These are phyloP conservation scores for Austrolebias charrua DNA, from an alignment of 2,797 vertebrate genomes.

Conservation along the genomic window DNA sequence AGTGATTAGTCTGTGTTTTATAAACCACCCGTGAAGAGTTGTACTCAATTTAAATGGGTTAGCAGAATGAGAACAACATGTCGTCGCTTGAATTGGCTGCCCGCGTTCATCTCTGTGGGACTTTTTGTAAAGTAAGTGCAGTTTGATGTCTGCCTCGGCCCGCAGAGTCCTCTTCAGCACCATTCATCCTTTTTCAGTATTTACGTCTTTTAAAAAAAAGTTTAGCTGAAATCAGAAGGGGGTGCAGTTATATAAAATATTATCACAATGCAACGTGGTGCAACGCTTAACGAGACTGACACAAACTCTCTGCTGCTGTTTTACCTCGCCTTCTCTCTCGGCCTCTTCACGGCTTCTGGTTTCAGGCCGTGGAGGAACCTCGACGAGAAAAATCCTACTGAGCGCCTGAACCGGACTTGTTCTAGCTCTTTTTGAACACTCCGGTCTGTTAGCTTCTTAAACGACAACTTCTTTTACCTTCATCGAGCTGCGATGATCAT, in stretches of 20 bases:
- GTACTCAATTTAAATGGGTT: slow-evolving; percentile 67
- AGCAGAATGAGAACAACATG: slow-evolving; percentile 59
- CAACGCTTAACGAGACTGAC: slow-evolving; percentile 63
- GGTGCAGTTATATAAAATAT: background rate
- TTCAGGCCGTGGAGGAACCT: slow-evolving; percentile 46
- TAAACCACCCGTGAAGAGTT: slow-evolving; percentile 65
- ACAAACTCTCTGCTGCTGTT: slow-evolving; percentile 40
- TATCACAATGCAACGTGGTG: slow-evolving; percentile 49
- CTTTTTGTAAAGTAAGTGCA: slow-evolving; percentile 34
- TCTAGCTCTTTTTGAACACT: slow-evolving; percentile 3
- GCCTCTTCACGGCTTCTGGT: slow-evolving; percentile 46
- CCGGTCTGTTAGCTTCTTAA: slow-evolving; percentile 8
- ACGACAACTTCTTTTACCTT: slow-evolving; percentile 27
- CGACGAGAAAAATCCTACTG: slow-evolving; percentile 33
- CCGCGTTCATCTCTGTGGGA: slow-evolving; percentile 53
- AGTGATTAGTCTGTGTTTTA: slow-evolving; percentile 67
- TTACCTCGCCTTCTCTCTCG: slow-evolving; percentile 10
- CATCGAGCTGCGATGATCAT: slow-evolving; percentile 34
- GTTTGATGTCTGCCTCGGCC: slow-evolving; percentile 22
- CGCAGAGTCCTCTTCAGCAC: slow-evolving; percentile 20
- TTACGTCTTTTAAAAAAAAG: slow-evolving; percentile 14
- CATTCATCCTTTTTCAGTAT: slow-evolving; percentile 3
- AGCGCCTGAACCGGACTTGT: slow-evolving; percentile 28
- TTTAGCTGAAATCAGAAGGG: slow-evolving; percentile 1
- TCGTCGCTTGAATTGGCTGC: slow-evolving; percentile 36